phyloP scores from a whole-genome alignment of 2,888 invertebrate genomes.

The Kuschelorhynchus macadamiae region DNA sequence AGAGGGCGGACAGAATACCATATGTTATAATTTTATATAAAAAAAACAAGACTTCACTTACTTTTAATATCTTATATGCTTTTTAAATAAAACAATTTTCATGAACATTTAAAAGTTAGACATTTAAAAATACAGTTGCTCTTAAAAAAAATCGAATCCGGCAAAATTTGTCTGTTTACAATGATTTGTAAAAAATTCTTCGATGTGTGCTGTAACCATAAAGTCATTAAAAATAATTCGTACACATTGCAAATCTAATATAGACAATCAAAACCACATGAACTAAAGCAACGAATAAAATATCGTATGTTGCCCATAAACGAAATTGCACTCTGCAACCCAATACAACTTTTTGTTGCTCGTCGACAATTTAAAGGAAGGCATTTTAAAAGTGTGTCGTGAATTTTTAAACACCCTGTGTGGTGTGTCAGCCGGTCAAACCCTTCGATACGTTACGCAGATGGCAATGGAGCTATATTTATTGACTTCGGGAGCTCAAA shows the following conservation, averaged over 20 bases:
- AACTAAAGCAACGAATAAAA: conserved; percentile 3
- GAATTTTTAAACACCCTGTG: conserved; percentile 63
- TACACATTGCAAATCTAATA: too few relatives aligned
- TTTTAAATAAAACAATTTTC: too few relatives aligned
- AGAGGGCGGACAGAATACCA: too few relatives aligned
- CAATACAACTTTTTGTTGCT: neutral
- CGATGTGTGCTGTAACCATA: neutral
- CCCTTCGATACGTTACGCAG: conserved; percentile 54
- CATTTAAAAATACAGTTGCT: too few relatives aligned
- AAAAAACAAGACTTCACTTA: too few relatives aligned
- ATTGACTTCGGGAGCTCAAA: conserved; percentile 50
- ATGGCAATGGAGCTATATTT: conserved; percentile 57
- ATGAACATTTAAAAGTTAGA: too few relatives aligned
- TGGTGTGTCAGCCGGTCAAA: conserved; percentile 52
- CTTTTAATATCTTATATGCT: too few relatives aligned
- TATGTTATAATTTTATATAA: too few relatives aligned
- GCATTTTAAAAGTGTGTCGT: conserved; percentile 62
- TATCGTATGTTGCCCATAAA: conserved; percentile 10
- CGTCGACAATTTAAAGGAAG: conserved; percentile 29
- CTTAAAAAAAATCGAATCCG: too few relatives aligned
- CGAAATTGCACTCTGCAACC: neutral
- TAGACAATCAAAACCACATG: too few relatives aligned
- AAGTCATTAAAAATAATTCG: neutral
- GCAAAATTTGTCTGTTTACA: too few relatives aligned
- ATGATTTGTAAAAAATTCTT: too few relatives aligned